Evolutionary conservation across 2,797 vertebrate species (phyloP).

Genomic region (Gila robusta): DNA sequence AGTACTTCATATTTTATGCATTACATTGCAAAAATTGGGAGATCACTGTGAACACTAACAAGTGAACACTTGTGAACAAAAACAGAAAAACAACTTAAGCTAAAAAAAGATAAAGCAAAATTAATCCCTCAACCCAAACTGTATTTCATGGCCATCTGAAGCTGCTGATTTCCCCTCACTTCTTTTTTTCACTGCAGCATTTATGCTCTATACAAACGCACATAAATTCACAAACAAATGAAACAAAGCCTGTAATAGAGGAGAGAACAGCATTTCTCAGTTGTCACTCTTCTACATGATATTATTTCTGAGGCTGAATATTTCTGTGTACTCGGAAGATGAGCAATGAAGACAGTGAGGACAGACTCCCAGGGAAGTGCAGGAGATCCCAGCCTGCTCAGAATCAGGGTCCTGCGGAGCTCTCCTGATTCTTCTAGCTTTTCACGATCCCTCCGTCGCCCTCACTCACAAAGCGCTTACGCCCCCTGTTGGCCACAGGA

Average conservation of each 20-base stretch:
- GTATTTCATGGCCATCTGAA: constrained; percentile 44
- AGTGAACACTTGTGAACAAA: constrained; percentile 7
- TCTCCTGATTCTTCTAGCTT: constrained; percentile 69
- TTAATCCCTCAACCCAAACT: constrained; percentile 37
- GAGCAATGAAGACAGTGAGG: constrained; percentile 55
- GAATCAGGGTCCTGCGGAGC: constrained; percentile 51
- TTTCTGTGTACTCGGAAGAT: constrained; percentile 48
- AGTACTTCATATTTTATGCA: constrained; percentile 28
- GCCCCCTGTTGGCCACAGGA: constrained; percentile 78
- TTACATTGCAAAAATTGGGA: not conserved
- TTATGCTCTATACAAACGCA: constrained; percentile 7
- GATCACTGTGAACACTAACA: constrained; percentile 28
- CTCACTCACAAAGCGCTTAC: constrained; percentile 89
- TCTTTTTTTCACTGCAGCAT: not conserved
- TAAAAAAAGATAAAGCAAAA: constrained; percentile 56
- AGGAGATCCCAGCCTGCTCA: constrained; percentile 58
- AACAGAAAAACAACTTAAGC: constrained; percentile 30
- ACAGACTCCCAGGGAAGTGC: constrained; percentile 63
- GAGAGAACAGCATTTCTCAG: constrained; percentile 34
- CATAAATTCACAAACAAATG: constrained; percentile 13
- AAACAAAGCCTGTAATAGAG: constrained; percentile 27
- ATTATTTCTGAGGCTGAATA: constrained; percentile 55
- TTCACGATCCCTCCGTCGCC: constrained; percentile 86
- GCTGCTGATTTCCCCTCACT: constrained; percentile 19
- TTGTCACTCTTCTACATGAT: constrained; percentile 57